These are phyloP conservation scores for Pyrgilauda ruficollis DNA, from an alignment of 2,113 vertebrate genomes.

Conservation along the genomic window DNA sequence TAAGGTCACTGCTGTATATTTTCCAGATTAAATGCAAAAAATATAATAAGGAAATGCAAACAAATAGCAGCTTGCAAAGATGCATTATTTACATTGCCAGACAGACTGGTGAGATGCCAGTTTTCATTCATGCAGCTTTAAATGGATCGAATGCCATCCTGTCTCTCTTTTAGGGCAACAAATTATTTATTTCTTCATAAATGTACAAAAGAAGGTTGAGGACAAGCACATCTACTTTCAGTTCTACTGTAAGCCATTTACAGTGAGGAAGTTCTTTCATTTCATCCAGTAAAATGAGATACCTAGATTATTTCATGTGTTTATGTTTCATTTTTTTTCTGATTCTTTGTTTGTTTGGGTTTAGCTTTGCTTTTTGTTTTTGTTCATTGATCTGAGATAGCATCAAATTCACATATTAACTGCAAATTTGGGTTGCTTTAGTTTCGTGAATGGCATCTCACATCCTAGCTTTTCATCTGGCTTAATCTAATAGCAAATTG, in stretches of 20 bases:
- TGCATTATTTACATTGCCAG: neutral
- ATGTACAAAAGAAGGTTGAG: neutral
- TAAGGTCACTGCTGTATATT: neutral
- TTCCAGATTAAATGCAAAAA: constrained; percentile 42
- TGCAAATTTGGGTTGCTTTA: neutral
- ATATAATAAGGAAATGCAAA: constrained; percentile 2
- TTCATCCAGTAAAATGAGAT: neutral
- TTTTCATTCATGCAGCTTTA: neutral
- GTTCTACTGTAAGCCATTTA: neutral
- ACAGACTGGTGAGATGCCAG: neutral
- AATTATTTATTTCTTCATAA: neutral
- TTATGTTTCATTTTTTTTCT: neutral
- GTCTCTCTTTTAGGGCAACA: neutral
- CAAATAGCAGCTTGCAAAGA: constrained; percentile 7
- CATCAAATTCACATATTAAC: neutral
- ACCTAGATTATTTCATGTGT: neutral
- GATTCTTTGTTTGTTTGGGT: neutral
- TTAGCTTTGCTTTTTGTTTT: neutral
- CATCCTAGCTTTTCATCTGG: neutral
- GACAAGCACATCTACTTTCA: neutral
- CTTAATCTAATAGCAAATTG: neutral
- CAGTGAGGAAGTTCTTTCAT: neutral
- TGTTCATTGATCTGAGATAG: neutral
- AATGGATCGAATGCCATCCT: neutral
- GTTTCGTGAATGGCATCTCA: neutral